Base-by-base conservation (phyloP, 2,113 vertebrate species). In the Ptychochromis oligacanthus region DNA sequence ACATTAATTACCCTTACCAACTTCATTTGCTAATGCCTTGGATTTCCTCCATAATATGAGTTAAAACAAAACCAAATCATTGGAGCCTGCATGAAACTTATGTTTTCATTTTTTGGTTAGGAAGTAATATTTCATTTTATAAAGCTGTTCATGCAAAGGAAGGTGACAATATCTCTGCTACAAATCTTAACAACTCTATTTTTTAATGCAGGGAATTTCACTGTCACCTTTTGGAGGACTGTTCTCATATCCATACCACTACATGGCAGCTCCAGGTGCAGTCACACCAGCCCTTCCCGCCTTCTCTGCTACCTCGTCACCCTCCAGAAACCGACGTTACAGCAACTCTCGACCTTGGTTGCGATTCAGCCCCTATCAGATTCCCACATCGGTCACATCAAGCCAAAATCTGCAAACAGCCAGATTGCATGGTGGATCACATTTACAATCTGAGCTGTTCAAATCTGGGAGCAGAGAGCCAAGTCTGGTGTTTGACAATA, bases 231-330 rank as follows among this genome's bases (percentile, higher is more conserved):
- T 97, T 75, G 97, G 98, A 85, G 97, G 97, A 88, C 90, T 99
- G 88, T 95, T 98, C 85, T 96, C 98, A n/a, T 98, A 99, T 87
- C 97, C 97, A 0, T 98, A 97, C 90, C 95, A 95, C 85, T 98
- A 97, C 93, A 96, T 98, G 97, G 96, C 96, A 0, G 96, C 97
- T 0, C 96, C 97, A 0, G 95, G 96, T 0, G 95, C 96, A 0
- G 95, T 96, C 0, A 95, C 96, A 49, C 96, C 97, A 0, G 95
- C 96, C 75, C 93, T 97, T 77, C 96, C 97, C 0, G 93, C 95
- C 46, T 94, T 93, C 77, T 95, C 96, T 5, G 95, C 96, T 11
- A 94, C 96, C 0, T 93, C 96, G 6, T 95, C 96, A 0, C 92
- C 96, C 2, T 92, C 95, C 88, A 95, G 97, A 87, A 97, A 95